A percentile compares a stretch with the other conserved stretches of the same genome.
These are phyloP conservation scores for Nomada fucata DNA, from an alignment of 2,888 invertebrate species.

Conservation along the genomic window DNA sequence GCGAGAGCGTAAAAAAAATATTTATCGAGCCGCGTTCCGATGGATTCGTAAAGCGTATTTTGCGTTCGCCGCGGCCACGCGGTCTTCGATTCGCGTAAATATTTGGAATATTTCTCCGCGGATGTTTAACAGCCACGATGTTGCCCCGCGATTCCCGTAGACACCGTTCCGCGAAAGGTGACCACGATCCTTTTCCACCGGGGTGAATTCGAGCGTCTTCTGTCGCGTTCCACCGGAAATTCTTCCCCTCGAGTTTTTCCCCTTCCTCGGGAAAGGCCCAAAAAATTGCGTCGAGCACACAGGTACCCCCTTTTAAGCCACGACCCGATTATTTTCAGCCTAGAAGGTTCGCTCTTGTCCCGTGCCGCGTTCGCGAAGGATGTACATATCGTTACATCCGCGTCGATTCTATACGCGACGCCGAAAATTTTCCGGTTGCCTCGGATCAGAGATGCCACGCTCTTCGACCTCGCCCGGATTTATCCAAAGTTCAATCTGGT, in stretches of 20 bases:
- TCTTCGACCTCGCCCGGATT: neutral
- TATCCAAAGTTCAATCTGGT: neutral
- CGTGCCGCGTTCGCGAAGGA: neutral
- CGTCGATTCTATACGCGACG: constrained; percentile 1
- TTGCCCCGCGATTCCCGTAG: neutral
- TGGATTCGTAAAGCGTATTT: constrained; percentile 32
- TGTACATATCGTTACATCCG: neutral
- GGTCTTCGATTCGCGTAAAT: constrained; percentile 52
- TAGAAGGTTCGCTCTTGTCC: neutral
- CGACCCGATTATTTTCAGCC: constrained; percentile 33
- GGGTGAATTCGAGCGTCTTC: no score
- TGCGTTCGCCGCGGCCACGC: constrained; percentile 6
- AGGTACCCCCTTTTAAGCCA: neutral
- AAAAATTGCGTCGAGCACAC: neutral
- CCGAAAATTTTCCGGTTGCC: constrained; percentile 17
- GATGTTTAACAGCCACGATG: constrained; percentile 32
- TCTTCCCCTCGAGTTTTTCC: neutral
- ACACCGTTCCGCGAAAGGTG: no score
- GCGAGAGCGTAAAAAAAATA: constrained; percentile 45
- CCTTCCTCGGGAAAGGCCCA: no score
- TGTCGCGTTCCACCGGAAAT: neutral
- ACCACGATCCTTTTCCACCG: neutral
- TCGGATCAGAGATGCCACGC: neutral
- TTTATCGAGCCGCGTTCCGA: constrained; percentile 46
- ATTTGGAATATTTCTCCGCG: constrained; percentile 43